Evolutionary conservation across 2,888 invertebrate species (phyloP).

Genomic region (Drosophila meridionalis): DNA sequence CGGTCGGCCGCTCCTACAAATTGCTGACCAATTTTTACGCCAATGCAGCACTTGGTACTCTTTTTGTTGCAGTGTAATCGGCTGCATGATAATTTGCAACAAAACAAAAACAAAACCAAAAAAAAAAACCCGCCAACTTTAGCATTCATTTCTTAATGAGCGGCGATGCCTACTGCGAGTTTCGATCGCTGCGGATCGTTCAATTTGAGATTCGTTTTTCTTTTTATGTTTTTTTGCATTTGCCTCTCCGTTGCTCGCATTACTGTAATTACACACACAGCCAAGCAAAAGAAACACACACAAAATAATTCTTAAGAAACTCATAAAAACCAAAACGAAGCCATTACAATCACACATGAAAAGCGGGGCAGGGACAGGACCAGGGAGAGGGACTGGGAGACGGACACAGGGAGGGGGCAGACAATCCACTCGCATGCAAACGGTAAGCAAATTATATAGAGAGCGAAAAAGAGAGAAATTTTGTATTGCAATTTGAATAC

Average conservation of each 20-base stretch:
- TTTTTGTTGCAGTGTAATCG: slow-evolving; percentile 33
- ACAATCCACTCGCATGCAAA: slow-evolving; percentile 38
- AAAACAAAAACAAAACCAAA: not conserved
- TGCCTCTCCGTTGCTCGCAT: slow-evolving; percentile 60
- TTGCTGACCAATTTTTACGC: slow-evolving; percentile 23
- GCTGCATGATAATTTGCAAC: slow-evolving; percentile 36
- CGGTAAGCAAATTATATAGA: slow-evolving; percentile 53
- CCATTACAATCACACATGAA: slow-evolving; percentile 73
- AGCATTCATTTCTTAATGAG: slow-evolving; percentile 62
- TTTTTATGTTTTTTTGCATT: slow-evolving; percentile 28
- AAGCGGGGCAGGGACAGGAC: not conserved
- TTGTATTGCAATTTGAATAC: slow-evolving; percentile 67
- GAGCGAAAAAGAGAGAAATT: slow-evolving; percentile 38
- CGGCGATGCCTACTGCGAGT: slow-evolving; percentile 45
- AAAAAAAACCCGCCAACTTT: slow-evolving; percentile 21
- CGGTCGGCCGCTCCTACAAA: not conserved
- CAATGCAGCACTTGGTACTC: slow-evolving; percentile 17
- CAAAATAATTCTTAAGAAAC: slow-evolving; percentile 72
- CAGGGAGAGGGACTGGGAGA: not conserved
- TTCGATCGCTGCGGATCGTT: slow-evolving; percentile 54
- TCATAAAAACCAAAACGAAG: slow-evolving; percentile 75
- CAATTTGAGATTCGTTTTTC: slow-evolving; percentile 64
- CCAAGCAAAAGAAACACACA: slow-evolving; percentile 35
- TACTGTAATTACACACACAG: slow-evolving; percentile 82
- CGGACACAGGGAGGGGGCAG: not conserved